Evolutionary conservation across 2,888 invertebrate genomes (phyloP).

Genomic region (Catocala sponsa): DNA sequence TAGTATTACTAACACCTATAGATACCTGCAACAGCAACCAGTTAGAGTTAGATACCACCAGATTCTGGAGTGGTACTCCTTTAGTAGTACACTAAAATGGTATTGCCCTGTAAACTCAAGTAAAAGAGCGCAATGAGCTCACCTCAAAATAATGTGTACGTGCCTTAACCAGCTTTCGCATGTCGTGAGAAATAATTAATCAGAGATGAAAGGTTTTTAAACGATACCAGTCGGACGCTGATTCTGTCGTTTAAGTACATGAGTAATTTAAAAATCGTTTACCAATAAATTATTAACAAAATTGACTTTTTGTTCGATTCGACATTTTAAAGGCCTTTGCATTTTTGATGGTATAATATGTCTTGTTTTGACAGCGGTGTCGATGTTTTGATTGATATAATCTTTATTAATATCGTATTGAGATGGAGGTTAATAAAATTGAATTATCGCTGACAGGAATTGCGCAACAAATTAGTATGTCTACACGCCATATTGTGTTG

Average conservation of each 20-base stretch:
- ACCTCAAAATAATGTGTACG: neutral
- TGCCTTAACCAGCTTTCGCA: conserved; percentile 41
- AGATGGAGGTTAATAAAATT: conserved; percentile 1
- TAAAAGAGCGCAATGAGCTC: neutral
- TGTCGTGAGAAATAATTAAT: conserved; percentile 56
- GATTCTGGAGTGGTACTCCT: too few relatives aligned
- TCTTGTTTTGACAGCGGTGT: conserved; percentile 20
- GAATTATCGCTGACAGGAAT: conserved; percentile 1
- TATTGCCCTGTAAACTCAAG: too few relatives aligned
- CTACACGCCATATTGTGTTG: too few relatives aligned
- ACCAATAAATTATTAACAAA: conserved; percentile 36
- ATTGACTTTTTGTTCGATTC: conserved; percentile 33
- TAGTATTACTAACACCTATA: too few relatives aligned
- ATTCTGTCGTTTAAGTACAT: conserved; percentile 42
- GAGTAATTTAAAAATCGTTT: conserved; percentile 45
- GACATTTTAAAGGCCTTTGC: conserved; percentile 25
- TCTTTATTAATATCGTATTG: conserved; percentile 6
- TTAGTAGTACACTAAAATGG: too few relatives aligned
- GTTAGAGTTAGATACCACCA: too few relatives aligned
- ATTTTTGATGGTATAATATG: conserved; percentile 23
- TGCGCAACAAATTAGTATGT: neutral
- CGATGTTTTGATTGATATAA: conserved; percentile 11
- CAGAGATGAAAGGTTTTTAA: conserved; percentile 55
- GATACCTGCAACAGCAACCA: too few relatives aligned
- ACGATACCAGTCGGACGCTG: conserved; percentile 39